Conservation (phyloP, 2,888 invertebrate genomes). For the Watsonalla binaria region DNA sequence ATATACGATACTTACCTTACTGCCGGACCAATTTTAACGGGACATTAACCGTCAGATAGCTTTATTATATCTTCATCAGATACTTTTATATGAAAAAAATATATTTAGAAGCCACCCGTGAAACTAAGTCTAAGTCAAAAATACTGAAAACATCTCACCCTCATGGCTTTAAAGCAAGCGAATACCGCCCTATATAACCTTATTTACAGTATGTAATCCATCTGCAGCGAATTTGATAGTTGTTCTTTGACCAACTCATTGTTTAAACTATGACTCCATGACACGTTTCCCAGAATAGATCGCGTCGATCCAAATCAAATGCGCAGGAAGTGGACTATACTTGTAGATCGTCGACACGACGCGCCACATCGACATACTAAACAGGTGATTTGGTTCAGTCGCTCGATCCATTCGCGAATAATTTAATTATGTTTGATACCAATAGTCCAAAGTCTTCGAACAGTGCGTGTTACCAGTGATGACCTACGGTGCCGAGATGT, state of each 20-base stretch:
- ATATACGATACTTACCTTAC: no score
- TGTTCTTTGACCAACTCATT: constrained; percentile 53
- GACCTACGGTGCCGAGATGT: no score
- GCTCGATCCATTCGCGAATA: constrained; percentile 28
- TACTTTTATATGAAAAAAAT: no score
- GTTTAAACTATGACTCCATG: constrained; percentile 67
- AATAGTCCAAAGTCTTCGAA: background rate
- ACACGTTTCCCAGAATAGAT: constrained; percentile 69
- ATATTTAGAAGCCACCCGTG: no score
- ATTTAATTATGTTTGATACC: constrained; percentile 24
- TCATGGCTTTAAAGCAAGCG: no score
- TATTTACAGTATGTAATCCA: background rate
- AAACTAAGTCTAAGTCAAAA: no score
- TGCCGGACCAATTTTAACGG: no score
- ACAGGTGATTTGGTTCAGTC: constrained; percentile 52
- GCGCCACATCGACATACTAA: constrained; percentile 51
- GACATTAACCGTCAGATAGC: no score
- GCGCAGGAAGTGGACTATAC: constrained; percentile 60
- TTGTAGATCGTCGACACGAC: constrained; percentile 55
- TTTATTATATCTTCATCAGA: no score
- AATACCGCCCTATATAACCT: no score
- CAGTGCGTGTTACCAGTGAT: no score
- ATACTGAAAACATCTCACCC: no score
- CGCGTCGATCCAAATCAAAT: constrained; percentile 72
- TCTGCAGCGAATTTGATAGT: constrained; percentile 8